These are phyloP conservation scores for Chrosomus eos DNA, from an alignment of 2,797 vertebrate species.

Conservation along the genomic window DNA sequence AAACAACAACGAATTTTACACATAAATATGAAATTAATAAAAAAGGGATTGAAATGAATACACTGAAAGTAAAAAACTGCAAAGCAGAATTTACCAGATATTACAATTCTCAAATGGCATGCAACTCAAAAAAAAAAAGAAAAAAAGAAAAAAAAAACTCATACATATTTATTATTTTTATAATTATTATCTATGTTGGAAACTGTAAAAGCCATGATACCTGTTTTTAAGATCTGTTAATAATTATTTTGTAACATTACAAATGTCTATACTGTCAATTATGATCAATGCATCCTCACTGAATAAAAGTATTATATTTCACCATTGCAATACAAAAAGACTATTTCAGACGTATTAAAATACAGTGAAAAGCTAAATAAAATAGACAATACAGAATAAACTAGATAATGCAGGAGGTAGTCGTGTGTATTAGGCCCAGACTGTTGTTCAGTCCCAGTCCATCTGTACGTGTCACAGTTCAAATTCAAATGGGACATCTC, in stretches of 20 bases:
- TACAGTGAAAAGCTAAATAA: background rate
- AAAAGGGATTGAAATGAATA: background rate
- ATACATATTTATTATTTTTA: too few species aligned
- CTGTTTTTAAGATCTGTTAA: too few species aligned
- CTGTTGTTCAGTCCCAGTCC: constrained; percentile 13
- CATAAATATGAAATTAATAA: background rate
- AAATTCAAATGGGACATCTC: constrained; percentile 30
- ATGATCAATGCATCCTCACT: background rate
- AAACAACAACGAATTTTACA: background rate
- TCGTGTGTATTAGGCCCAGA: background rate
- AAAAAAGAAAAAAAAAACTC: too few species aligned
- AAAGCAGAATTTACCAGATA: background rate
- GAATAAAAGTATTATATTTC: background rate
- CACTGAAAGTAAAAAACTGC: background rate
- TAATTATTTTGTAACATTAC: background rate
- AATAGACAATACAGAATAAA: background rate
- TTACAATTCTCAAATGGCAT: too few species aligned
- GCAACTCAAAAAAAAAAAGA: too few species aligned
- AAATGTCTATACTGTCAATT: background rate
- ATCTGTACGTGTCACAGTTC: background rate
- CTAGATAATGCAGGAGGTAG: background rate
- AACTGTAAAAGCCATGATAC: background rate
- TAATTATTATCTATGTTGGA: background rate
- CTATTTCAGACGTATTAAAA: background rate
- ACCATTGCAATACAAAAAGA: background rate